Base-by-base conservation (phyloP, 1,140 invertebrate species). In the Drosophila repletoides region DNA sequence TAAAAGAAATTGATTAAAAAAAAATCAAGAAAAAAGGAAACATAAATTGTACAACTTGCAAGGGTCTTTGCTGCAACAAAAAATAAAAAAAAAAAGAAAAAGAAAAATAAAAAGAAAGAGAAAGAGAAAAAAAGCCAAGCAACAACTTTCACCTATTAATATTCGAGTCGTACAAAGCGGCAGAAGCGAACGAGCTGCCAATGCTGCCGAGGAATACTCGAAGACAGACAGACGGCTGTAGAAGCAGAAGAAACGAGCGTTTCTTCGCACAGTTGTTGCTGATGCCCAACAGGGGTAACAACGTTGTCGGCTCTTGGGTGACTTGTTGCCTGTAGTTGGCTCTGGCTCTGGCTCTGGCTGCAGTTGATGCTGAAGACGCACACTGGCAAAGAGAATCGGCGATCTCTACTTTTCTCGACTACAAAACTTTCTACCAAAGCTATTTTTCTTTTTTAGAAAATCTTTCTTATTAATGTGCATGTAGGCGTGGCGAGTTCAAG, bases 111-210 rank as follows among this genome's bases (percentile, higher is more conserved):
- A 76, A 22, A 76, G 45, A 76, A 58, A 75, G 31, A 34, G 26
- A 29, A 31, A 31, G 33, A 45, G 46, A 56, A 58, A 52, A 67
- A 74, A 52, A 69, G 72, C 56, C 74, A 83, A 83, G 75, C 81
- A 88, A 89, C 81, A 89, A 89, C 88, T 89, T 89, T 89, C 88
- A 89, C 88, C 88, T 89, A 89, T 89, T 89, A 89, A 89, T 89
- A 89, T 89, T 89, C 88, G 88, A 88, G 65, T 81, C 83, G 79
- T 71, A 79, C 65, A 53, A 29, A 70, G 43, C 67, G 63, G 58
- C 72, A 77, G 72, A 73, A 75, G 73, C 76, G 53, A 77, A 52
- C 67, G 45, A 72, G 41, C 36, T 34, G 67, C 59, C 26, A 58
- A 65, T 48, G 67, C 36, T 12, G 33, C 29, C 64, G 68, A 53